Percentiles rank a stretch among this genome's conserved stretches.
Evolutionary conservation across 2,888 invertebrate species (phyloP).

Genomic region (Polydrusus tereticollis): DNA sequence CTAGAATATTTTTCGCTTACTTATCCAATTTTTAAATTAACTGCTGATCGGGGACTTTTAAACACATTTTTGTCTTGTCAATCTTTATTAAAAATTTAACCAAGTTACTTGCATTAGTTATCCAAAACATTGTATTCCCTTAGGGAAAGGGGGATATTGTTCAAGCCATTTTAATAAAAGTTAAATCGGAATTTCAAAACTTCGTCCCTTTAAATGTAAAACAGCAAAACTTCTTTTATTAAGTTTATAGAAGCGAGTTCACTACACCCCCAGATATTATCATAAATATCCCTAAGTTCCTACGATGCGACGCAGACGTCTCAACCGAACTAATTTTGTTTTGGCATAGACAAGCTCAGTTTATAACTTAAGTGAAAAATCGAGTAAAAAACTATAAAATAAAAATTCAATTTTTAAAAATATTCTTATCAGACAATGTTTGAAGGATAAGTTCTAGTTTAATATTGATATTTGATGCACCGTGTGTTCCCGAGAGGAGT

Average conservation of each 20-base stretch:
- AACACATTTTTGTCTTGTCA: no score
- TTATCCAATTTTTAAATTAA: no score
- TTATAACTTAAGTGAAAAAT: not conserved
- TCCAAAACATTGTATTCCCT: not conserved
- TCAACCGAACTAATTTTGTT: not conserved
- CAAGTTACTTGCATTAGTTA: not conserved
- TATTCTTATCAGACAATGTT: no score
- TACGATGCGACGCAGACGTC: not conserved
- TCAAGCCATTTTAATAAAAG: conserved; percentile 16
- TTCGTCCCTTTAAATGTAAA: conserved; percentile 11
- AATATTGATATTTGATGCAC: no score
- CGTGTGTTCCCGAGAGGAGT: no score
- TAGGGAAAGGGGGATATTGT: not conserved
- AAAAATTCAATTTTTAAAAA: no score
- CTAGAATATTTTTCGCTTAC: no score
- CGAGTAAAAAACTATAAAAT: no score
- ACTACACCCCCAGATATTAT: conserved; percentile 16
- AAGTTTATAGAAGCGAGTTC: conserved; percentile 15
- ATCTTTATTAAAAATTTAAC: not conserved
- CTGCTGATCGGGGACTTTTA: no score
- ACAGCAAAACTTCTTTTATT: conserved; percentile 18
- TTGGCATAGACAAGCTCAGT: not conserved
- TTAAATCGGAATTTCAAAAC: conserved; percentile 14
- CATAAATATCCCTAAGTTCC: not conserved
- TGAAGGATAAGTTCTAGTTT: no score